Percentiles rank a stretch among this genome's conserved stretches.
These are phyloP conservation scores for Cryptocephalus primarius DNA, from an alignment of 2,888 invertebrate species.

Conservation along the genomic window DNA sequence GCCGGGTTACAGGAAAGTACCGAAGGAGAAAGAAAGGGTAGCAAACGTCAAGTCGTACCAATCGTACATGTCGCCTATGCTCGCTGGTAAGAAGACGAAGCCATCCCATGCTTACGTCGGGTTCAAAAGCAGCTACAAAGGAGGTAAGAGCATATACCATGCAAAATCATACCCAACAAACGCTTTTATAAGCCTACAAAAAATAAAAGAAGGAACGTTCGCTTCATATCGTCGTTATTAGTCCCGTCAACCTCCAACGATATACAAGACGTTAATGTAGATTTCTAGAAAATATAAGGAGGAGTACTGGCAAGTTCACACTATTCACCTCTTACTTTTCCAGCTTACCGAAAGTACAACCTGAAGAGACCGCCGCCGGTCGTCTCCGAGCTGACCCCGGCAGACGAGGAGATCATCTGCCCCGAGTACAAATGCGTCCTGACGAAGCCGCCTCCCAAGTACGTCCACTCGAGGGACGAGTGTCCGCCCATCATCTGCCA, in stretches of 20 bases:
- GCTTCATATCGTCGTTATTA: too few species aligned
- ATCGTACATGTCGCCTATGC: slow-evolving; percentile 38
- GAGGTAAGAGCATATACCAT: slow-evolving; percentile 20
- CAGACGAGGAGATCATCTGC: slow-evolving; percentile 8
- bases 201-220: too few species aligned
- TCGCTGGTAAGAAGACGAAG: slow-evolving; percentile 26
- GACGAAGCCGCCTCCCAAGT: slow-evolving; percentile 37
- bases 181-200: too few species aligned
- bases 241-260: too few species aligned
- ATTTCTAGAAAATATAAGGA: too few species aligned
- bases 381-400: slow-evolving; percentile 3
- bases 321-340: not conserved
- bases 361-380: slow-evolving; percentile 4
- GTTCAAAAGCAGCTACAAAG: slow-evolving; percentile 21
- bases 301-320: too few species aligned
- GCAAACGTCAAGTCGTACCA: slow-evolving; percentile 20
- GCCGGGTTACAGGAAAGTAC: slow-evolving; percentile 26
- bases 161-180: too few species aligned
- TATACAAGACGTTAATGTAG: too few species aligned
- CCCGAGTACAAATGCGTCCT: slow-evolving; percentile 46
- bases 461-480: slow-evolving; percentile 16
- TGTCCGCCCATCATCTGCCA: slow-evolving; percentile 45
- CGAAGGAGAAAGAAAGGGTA: slow-evolving; percentile 29
- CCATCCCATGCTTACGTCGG: slow-evolving; percentile 21
- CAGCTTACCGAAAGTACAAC: not conserved